Percentiles rank a stretch among this genome's conserved stretches.
These are phyloP conservation scores for Drosophila ambigua DNA, from an alignment of 1,140 invertebrate genomes.

Conservation along the genomic window DNA sequence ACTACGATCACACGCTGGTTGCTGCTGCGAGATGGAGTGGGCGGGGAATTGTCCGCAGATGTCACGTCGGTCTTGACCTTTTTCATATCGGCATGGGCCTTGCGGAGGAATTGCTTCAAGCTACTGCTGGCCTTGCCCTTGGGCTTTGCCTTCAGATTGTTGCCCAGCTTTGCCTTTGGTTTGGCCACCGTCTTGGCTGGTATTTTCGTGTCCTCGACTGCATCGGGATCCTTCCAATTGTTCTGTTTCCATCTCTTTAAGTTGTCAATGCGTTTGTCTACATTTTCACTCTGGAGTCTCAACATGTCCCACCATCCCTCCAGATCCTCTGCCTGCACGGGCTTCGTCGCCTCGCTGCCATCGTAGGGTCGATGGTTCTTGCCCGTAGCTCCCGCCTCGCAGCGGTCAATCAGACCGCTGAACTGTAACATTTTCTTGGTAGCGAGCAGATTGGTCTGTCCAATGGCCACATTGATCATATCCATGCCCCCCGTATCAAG, in stretches of 20 bases:
- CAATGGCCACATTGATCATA: conserved; percentile 88
- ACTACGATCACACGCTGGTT: conserved; percentile 46
- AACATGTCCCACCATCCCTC: conserved; percentile 92
- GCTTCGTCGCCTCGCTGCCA: conserved; percentile 85
- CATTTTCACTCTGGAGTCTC: conserved; percentile 86
- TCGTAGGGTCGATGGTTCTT: conserved; percentile 30
- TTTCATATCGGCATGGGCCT: conserved; percentile 60
- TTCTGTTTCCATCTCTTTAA: conserved; percentile 84
- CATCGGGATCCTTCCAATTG: conserved; percentile 85
- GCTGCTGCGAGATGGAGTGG: conserved; percentile 6
- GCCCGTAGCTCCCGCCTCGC: conserved; percentile 84
- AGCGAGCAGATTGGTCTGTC: conserved; percentile 88
- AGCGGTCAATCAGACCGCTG: conserved; percentile 86
- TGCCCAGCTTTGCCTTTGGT: conserved; percentile 35
- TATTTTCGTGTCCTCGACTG: conserved; percentile 10
- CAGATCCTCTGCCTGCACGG: conserved; percentile 87
- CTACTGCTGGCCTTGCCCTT: conserved; percentile 53
- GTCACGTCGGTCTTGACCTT: conserved; percentile 30
- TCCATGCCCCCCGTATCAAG: conserved; percentile 82
- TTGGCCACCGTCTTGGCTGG: conserved; percentile 11
- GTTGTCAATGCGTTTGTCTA: conserved; percentile 85
- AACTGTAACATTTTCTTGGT: conserved; percentile 89
- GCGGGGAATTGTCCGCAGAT: not conserved
- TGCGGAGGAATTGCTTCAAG: conserved; percentile 63
- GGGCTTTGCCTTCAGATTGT: conserved; percentile 37